Base-by-base conservation (phyloP, 2,888 invertebrate species). In the Sarcophaga rosellei region DNA sequence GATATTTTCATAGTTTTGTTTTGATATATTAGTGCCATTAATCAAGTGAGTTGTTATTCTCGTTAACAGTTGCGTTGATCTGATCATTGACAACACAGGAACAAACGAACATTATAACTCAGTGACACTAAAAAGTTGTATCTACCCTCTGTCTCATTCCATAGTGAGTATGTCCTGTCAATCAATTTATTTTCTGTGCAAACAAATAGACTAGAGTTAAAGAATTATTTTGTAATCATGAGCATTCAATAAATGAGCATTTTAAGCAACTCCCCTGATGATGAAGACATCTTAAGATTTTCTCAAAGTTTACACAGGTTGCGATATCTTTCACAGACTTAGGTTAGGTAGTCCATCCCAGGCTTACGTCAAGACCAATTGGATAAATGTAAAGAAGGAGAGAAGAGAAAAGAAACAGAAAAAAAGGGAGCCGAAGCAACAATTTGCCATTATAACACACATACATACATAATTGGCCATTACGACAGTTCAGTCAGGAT, bases 21-120 rank as follows among this genome's bases (percentile, higher is more conserved):
- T 81, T 89, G 88, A 89, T 88, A 88, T 82, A 89, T 87, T 81
- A 74, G 79, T 62, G 76, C 72, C 68, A 89, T 89, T 84, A 80
- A 84, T 89, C 88, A 89, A 70, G 84, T 84, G 84, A 8, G 35
- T 35, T 35, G 35, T 35, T 35, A 35, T 84, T 86, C 81, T 81
- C 63, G 84, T 74, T 81, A 68, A 44, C 83, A 83, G 85, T 73
- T 72, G 47, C 78, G 61, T 86, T 82, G 69, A 85, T 88, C 45
- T 76, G 83, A 88, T 88, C 78, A 79, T 78, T 84, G 81, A 76
- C 2, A 47, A 0, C 47, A 15, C n/a, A n/a, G n/a, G n/a, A 47
- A 47, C 47, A 0, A 12, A 47, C 12, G 15, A 47, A 47, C 53
- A 53, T 53, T 17, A 76, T 84, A 79, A 87, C 79, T 83, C 76